These are phyloP conservation scores for Drosophila burlai DNA, from an alignment of 1,140 invertebrate species.

Conservation along the genomic window DNA sequence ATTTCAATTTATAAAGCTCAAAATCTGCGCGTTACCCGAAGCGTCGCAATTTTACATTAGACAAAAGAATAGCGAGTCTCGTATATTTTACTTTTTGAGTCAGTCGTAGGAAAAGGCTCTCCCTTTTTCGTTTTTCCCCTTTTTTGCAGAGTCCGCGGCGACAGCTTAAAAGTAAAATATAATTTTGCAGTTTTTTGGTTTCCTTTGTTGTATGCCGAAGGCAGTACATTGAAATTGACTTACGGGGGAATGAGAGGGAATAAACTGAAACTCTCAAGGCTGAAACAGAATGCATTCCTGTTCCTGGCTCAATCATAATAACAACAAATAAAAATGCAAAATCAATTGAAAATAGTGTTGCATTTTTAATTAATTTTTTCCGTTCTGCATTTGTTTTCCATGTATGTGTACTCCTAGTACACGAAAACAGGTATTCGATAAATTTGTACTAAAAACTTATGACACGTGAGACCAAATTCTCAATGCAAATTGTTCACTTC, in stretches of 20 bases:
- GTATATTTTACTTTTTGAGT: conserved; percentile 31
- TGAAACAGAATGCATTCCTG: conserved; percentile 20
- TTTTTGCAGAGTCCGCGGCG: conserved; percentile 29
- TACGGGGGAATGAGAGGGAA: conserved; percentile 8
- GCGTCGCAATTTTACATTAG: conserved; percentile 73
- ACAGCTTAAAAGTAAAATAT: conserved; percentile 71
- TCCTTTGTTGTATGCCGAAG: conserved; percentile 42
- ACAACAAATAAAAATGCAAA: no score
- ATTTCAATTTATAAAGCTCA: conserved; percentile 84
- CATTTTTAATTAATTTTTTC: no score
- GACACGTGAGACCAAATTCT: no score
- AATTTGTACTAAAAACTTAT: no score
- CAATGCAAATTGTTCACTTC: no score
- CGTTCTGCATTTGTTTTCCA: no score
- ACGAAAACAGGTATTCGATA: no score
- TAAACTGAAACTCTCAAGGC: conserved; percentile 18
- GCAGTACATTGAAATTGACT: conserved; percentile 70
- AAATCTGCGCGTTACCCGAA: conserved; percentile 79
- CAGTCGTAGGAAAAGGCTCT: conserved; percentile 11
- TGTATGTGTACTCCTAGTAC: no score
- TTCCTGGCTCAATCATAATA: no score
- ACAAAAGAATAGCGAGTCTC: conserved; percentile 49
- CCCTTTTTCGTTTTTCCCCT: neutral
- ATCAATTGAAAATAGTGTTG: no score
- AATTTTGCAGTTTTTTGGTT: conserved; percentile 66